Evolutionary conservation across 1,140 invertebrate genomes (phyloP).

Genomic region (Drosophila lacteicornis): DNA sequence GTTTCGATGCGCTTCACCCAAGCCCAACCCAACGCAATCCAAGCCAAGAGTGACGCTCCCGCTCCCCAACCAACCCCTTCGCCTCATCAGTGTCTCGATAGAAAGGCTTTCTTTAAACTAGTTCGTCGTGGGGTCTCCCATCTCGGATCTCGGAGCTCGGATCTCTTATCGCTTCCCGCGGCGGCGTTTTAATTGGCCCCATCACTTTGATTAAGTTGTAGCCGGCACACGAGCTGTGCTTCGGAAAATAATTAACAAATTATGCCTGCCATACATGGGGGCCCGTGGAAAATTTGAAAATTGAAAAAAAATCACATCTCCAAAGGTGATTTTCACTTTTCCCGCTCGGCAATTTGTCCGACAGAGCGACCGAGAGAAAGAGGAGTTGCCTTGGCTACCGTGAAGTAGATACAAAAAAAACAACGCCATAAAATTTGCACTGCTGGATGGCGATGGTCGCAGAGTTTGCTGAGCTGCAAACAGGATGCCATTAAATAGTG

Average conservation of each 20-base stretch:
- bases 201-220: slow-evolving; percentile 83
- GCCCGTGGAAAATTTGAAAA: slow-evolving; percentile 76
- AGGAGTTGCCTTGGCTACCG: slow-evolving; percentile 22
- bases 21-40: slow-evolving; percentile 15
- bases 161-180: slow-evolving; percentile 67
- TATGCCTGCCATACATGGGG: slow-evolving; percentile 62
- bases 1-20: slow-evolving; percentile 46
- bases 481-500: slow-evolving; percentile 38
- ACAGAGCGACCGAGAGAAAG: slow-evolving; percentile 6
- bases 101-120: slow-evolving; percentile 82
- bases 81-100: not conserved
- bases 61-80: not conserved
- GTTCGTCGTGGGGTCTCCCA: slow-evolving; percentile 51
- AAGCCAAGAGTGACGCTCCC: slow-evolving; percentile 8
- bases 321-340: slow-evolving; percentile 74
- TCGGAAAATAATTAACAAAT: slow-evolving; percentile 82
- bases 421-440: slow-evolving; percentile 43
- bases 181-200: slow-evolving; percentile 80
- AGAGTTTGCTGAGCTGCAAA: slow-evolving; percentile 21
- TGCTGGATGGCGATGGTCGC: slow-evolving; percentile 6
- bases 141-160: slow-evolving; percentile 28
- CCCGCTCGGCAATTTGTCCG: slow-evolving; percentile 46
- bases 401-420: not conserved
- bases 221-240: slow-evolving; percentile 56
- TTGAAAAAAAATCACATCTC: slow-evolving; percentile 54